Percentiles rank a stretch among this genome's conserved stretches.
Evolutionary conservation across 2,888 invertebrate genomes (phyloP).

Genomic region (Idaea aversata): DNA sequence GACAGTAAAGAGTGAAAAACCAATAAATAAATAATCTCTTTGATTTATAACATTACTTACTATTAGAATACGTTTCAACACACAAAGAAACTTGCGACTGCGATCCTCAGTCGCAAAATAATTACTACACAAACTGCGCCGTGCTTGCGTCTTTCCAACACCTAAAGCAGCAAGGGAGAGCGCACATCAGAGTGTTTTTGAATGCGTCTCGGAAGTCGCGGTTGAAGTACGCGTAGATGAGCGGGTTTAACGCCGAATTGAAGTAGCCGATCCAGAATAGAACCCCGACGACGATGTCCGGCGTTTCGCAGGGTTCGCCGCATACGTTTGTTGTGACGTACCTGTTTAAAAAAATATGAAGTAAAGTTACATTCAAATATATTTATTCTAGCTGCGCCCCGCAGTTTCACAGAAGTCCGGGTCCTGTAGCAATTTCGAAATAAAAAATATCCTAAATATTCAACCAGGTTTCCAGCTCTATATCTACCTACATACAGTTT

Average conservation of each 20-base stretch:
- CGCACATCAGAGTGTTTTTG: slow-evolving; percentile 92
- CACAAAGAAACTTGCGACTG: slow-evolving; percentile 8
- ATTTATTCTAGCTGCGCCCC: too few species aligned
- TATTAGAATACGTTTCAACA: neutral
- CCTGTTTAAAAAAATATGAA: slow-evolving; percentile 71
- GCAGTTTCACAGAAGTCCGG: too few species aligned
- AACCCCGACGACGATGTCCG: slow-evolving; percentile 91
- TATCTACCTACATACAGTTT: too few species aligned
- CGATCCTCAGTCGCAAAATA: slow-evolving; percentile 36
- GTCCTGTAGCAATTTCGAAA: too few species aligned
- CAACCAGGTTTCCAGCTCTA: too few species aligned
- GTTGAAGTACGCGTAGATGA: slow-evolving; percentile 98
- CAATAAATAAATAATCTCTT: neutral
- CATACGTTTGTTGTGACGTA: slow-evolving; percentile 92
- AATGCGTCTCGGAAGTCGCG: slow-evolving; percentile 98
- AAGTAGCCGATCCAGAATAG: slow-evolving; percentile 98
- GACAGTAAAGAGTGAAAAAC: neutral
- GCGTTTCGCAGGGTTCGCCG: slow-evolving; percentile 90
- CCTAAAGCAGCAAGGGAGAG: slow-evolving; percentile 89
- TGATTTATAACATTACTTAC: neutral
- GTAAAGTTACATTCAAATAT: too few species aligned
- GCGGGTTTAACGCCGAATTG: slow-evolving; percentile 87
- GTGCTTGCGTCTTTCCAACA: slow-evolving; percentile 85
- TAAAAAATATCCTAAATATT: too few species aligned
- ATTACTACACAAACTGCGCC: slow-evolving; percentile 78